A percentile compares a stretch with the other conserved stretches of the same genome.
Conservation (phyloP, 2,113 vertebrate genomes). For the Cynopterus brachyotis region DNA sequence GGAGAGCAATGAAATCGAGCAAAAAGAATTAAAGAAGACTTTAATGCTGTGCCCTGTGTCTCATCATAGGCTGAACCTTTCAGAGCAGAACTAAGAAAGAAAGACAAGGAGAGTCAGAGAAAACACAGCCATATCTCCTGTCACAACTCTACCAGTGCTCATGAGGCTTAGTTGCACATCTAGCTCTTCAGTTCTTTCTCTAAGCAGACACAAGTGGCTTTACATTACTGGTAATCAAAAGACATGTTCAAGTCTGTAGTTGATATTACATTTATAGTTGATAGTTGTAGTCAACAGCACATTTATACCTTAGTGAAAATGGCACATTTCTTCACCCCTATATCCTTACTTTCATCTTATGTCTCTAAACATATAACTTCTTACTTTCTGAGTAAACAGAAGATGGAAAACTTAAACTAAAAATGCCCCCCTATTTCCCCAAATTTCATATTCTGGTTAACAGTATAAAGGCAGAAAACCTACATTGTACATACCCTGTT, state of each 20-base stretch:
- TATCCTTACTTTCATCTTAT: background rate
- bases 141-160: background rate
- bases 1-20: background rate
- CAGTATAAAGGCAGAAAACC: background rate
- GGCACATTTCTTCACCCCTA: background rate
- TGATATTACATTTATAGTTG: background rate
- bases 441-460: background rate
- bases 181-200: background rate
- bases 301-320: background rate
- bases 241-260: background rate
- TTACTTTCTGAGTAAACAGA: background rate
- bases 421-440: background rate
- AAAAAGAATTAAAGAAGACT: background rate
- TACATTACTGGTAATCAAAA: background rate
- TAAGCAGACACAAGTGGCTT: background rate
- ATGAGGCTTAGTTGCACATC: background rate
- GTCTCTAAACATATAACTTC: background rate
- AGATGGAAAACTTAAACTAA: background rate
- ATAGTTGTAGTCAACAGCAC: background rate
- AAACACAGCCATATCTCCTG: background rate
- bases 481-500: conserved; percentile 88
- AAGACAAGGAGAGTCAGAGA: background rate
- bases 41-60: background rate
- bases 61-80: background rate
- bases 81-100: background rate